phyloP scores from a whole-genome alignment of 1,140 invertebrate species.

The Apis florea region DNA sequence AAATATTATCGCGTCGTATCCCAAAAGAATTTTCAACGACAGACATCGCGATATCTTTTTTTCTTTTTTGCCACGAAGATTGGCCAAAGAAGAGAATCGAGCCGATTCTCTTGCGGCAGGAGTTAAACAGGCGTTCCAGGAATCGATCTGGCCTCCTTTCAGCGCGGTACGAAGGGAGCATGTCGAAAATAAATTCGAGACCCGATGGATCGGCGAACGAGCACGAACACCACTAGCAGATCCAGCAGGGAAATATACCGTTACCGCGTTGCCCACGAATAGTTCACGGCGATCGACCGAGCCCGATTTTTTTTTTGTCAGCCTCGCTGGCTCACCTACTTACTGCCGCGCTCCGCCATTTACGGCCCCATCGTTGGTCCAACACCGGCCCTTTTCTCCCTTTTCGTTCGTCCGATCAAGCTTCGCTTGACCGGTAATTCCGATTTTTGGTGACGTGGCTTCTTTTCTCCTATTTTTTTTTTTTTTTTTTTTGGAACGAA shows the following conservation, averaged over 20 bases:
- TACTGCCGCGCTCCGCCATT: conserved; percentile 13
- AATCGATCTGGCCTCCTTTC: neutral
- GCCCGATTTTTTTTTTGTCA: conserved; percentile 46
- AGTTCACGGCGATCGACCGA: conserved; percentile 58
- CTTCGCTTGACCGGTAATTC: conserved; percentile 1
- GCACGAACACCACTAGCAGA: conserved; percentile 3
- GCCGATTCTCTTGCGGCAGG: neutral
- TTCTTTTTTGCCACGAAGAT: too few species aligned
- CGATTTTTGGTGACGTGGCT: too few species aligned
- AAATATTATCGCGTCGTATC: too few species aligned
- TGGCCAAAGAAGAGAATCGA: too few species aligned
- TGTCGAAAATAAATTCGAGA: conserved; percentile 48
- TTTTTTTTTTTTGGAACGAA: too few species aligned
- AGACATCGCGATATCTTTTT: too few species aligned
- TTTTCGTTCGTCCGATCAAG: too few species aligned
- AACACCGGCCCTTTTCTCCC: conserved; percentile 14
- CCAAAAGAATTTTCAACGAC: too few species aligned
- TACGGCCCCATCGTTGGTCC: conserved; percentile 42
- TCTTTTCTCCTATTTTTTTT: neutral
- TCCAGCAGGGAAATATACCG: conserved; percentile 49
- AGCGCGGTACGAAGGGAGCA: neutral
- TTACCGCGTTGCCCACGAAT: conserved; percentile 60
- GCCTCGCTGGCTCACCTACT: conserved; percentile 51
- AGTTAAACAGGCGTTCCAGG: neutral
- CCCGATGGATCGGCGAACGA: neutral